These are phyloP conservation scores for Cryptoprocta ferox DNA, from an alignment of 2,797 vertebrate species.

Conservation along the genomic window DNA sequence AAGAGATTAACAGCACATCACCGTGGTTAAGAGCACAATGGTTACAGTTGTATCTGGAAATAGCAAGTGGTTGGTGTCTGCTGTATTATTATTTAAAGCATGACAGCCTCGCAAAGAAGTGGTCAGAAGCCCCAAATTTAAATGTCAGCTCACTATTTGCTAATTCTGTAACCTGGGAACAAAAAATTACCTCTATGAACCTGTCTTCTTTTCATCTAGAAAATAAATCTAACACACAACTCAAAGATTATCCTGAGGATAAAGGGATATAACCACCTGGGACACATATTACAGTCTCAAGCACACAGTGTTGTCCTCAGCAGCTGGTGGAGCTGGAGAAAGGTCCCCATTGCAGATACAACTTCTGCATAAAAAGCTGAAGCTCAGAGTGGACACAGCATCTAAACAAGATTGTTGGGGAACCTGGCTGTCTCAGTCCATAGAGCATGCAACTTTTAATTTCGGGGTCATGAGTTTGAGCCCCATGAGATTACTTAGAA, in stretches of 20 bases:
- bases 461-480: background rate
- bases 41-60: background rate
- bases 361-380: background rate
- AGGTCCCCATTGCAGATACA: background rate
- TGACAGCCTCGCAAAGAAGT: background rate
- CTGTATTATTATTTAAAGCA: background rate
- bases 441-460: background rate
- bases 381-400: background rate
- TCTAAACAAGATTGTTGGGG: background rate
- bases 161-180: background rate
- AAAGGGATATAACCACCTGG: background rate
- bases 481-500: background rate
- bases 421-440: background rate
- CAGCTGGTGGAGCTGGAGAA: background rate
- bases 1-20: rapidly evolving
- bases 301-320: background rate
- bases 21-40: background rate
- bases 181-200: background rate
- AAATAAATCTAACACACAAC: background rate
- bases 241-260: background rate
- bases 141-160: background rate
- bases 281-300: background rate
- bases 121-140: background rate
- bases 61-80: background rate
- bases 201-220: background rate